Percentiles rank a stretch among this genome's conserved stretches.
phyloP scores from a whole-genome alignment of 2,888 invertebrate species.

The Pinctada fucata region DNA sequence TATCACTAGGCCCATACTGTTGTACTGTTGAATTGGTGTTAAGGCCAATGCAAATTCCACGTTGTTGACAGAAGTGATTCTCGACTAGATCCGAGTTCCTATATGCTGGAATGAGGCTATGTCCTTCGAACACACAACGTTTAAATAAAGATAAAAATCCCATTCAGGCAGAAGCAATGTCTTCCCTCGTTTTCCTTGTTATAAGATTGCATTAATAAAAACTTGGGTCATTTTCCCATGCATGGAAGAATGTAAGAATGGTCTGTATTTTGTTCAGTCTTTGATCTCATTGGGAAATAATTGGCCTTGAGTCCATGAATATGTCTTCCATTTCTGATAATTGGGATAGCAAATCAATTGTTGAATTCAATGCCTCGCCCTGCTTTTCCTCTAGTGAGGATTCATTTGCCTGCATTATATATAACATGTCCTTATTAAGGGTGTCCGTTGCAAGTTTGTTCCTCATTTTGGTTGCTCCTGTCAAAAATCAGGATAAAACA shows the following conservation, averaged over 20 bases:
- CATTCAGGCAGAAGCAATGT: too few species aligned
- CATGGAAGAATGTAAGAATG: background rate
- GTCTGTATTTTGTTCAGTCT: too few species aligned
- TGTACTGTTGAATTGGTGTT: slow-evolving; percentile 34
- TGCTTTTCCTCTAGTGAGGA: background rate
- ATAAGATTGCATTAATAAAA: background rate
- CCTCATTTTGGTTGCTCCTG: slow-evolving; percentile 17
- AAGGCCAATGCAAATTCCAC: slow-evolving; percentile 39
- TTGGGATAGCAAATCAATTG: background rate
- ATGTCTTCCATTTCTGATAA: background rate
- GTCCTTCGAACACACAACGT: too few species aligned
- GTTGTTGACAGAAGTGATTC: background rate
- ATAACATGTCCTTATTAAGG: background rate
- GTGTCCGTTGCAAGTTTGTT: slow-evolving; percentile 17
- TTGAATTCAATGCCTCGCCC: slow-evolving; percentile 4
- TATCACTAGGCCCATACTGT: slow-evolving; percentile 18
- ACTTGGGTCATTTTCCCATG: slow-evolving; percentile 10
- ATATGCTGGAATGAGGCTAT: background rate
- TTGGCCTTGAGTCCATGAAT: background rate
- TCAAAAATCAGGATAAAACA: background rate
- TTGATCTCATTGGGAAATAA: background rate
- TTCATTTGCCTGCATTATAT: too few species aligned
- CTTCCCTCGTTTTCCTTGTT: background rate
- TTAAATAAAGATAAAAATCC: too few species aligned
- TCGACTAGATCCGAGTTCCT: too few species aligned